A percentile compares a stretch with the other conserved stretches of the same genome.
phyloP scores from a whole-genome alignment of 1,140 invertebrate species.

The roundworm (Caenorhabditis elegans) region WBcel235 BX284602.5:9161001-9161500 shows the following conservation, averaged over 20 bases:
- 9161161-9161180: too few relatives aligned
- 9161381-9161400: not conserved
- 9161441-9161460: not conserved
- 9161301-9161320: not conserved
- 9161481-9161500: not conserved
- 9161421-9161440: constrained; percentile 17
- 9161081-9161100: too few relatives aligned
- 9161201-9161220: not conserved
- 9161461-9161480: not conserved
- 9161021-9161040: too few relatives aligned
- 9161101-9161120: too few relatives aligned
- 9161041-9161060: too few relatives aligned
- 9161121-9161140: too few relatives aligned
- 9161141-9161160: too few relatives aligned
- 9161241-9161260: not conserved
- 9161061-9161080: too few relatives aligned
- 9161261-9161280: constrained; percentile 7
- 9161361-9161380: not conserved
- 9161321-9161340: not conserved
- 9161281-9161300: not conserved
- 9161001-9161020: too few relatives aligned
- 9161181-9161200: not conserved
- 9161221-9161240: not conserved
- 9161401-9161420: not conserved
- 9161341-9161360: not conserved